A percentile compares a stretch with the other conserved stretches of the same genome.
These are phyloP conservation scores for Drosophila meridiana DNA, from an alignment of 2,888 invertebrate species.

Conservation along the genomic window DNA sequence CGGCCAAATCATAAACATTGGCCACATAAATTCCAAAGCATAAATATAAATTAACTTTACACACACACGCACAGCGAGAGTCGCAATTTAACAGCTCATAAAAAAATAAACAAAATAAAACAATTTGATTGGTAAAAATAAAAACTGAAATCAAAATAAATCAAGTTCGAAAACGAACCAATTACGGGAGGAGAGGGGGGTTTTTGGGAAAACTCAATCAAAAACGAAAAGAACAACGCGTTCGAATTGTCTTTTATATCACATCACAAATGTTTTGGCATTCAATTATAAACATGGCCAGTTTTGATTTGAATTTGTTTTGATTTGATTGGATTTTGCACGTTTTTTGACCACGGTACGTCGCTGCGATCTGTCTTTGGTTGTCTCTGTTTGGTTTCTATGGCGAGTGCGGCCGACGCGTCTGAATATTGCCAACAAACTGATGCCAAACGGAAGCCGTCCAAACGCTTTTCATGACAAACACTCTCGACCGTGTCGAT, in stretches of 20 bases:
- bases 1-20: slow-evolving; percentile 55
- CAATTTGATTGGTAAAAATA: background rate
- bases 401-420: slow-evolving; percentile 73
- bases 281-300: slow-evolving; percentile 49
- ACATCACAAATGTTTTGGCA: slow-evolving; percentile 61
- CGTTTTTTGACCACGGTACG: slow-evolving; percentile 25
- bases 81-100: slow-evolving; percentile 60
- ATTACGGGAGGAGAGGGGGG: slow-evolving; percentile 7
- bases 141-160: slow-evolving; percentile 18
- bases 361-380: slow-evolving; percentile 10
- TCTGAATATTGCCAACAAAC: slow-evolving; percentile 82
- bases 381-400: slow-evolving; percentile 18
- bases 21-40: slow-evolving; percentile 57
- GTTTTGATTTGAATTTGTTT: slow-evolving; percentile 1
- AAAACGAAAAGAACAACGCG: slow-evolving; percentile 69
- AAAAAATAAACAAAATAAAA: slow-evolving; percentile 31
- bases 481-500: slow-evolving; percentile 44
- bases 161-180: slow-evolving; percentile 36
- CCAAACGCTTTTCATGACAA: slow-evolving; percentile 73
- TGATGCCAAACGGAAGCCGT: slow-evolving; percentile 78
- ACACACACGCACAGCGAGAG: slow-evolving; percentile 1
- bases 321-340: slow-evolving; percentile 17
- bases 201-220: slow-evolving; percentile 47
- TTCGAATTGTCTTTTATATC: slow-evolving; percentile 62
- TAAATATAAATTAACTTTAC: slow-evolving; percentile 48